Base-by-base conservation (phyloP, 2,797 vertebrate genomes). In the Morus bassanus region DNA sequence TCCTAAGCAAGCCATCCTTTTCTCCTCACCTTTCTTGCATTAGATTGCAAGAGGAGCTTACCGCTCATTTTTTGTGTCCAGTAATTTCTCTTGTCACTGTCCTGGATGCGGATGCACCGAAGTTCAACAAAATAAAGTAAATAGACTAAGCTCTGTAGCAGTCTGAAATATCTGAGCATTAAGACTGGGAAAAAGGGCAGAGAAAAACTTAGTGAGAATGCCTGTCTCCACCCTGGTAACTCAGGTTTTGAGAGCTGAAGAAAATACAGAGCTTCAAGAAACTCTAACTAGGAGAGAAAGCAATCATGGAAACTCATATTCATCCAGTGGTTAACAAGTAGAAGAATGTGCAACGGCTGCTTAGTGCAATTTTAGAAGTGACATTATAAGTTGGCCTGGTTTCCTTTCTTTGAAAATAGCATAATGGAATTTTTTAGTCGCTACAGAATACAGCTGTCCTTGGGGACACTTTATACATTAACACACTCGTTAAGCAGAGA, bases 361-460 rank as follows among this genome's bases (percentile, higher is more conserved):
- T 68, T 84, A 85, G 45, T 69, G 69, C 75, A 63, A 22, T 35
- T 93, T 91, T 5, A 75, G 76, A 68, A 68, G 65, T 70, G 93
- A 80, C 51, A 37, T 85, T 48, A 81, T 35, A 76, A 82, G 63
- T 89, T 97, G 95, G 81, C 92, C 63, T 91, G 11, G 33, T 61
- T 95, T 61, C 43, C 57, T 82, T 69, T 78, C 80, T 96, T 96
- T 88, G 88, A 94, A 91, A 95, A 64, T 21, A 24, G 88, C 64
- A 37, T 78, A 50, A 69, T 73, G 78, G 88, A 91, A 77, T 96
- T 94, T 95, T 85, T 85, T 43, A 89, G 67, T 83, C 93, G 59
- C 63, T 95, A 13, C 85, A 90, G 76, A 73, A 51, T 31, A 43
- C 1, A 2, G 45, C 88, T 61, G 10, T 95, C 91, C 61, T 41